Conservation (phyloP, 2,113 vertebrate genomes). For the Python bivittatus region DNA sequence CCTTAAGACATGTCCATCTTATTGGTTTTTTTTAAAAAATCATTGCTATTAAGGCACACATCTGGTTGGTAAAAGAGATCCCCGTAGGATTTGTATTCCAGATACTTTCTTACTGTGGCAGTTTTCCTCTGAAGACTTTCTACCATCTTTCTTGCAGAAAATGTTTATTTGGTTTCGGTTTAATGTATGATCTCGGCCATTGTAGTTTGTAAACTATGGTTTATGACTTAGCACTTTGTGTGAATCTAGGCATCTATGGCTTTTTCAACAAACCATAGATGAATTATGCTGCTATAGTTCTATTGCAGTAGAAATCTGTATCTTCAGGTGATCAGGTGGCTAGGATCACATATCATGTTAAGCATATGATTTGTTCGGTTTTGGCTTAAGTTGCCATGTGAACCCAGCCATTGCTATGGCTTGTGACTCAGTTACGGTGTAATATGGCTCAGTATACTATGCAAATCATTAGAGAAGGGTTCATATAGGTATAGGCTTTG, state of each 20-base stretch:
- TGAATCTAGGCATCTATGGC: too few relatives aligned
- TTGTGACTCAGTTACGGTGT: background rate
- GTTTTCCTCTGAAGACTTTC: background rate
- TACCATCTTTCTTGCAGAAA: too few relatives aligned
- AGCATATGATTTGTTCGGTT: background rate
- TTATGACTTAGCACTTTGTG: too few relatives aligned
- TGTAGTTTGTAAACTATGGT: too few relatives aligned
- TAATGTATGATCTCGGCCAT: background rate
- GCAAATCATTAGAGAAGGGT: background rate
- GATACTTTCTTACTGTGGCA: background rate
- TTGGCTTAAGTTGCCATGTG: background rate
- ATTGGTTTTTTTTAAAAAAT: background rate
- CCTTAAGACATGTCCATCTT: background rate
- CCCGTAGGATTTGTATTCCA: background rate
- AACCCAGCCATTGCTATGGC: background rate
- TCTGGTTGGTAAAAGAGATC: background rate
- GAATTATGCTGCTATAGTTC: too few relatives aligned
- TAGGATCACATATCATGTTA: background rate
- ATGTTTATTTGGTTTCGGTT: background rate
- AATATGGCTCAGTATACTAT: background rate
- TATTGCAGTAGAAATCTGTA: too few relatives aligned
- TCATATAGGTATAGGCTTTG: background rate
- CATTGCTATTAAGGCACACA: background rate
- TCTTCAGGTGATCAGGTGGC: background rate
- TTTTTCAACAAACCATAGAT: too few relatives aligned